Base-by-base conservation (phyloP, 2,797 vertebrate species). In the Lateolabrax maculatus region DNA sequence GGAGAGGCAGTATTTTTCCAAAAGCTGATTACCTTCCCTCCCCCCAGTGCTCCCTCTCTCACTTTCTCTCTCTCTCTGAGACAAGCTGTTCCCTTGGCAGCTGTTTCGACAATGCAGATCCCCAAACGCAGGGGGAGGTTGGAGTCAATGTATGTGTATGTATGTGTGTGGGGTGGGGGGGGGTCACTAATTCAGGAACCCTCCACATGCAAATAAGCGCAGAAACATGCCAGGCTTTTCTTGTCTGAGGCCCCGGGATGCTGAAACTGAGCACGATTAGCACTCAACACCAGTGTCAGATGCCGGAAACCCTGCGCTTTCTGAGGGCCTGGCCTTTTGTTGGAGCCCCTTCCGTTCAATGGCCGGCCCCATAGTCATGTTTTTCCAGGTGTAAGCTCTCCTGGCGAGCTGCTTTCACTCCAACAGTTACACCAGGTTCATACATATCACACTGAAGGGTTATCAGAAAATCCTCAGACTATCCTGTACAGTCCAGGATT, bases 71-170 rank as follows among this genome's bases (percentile, higher is more conserved):
- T 67, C 80, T 89, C 72, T 65, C 78, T 31, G 52, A 80, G 84
- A 89, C 93, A 93, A 93, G 92, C 92, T 93, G 93, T 90, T 94
- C 93, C 88, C 83, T 87, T 93, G 91, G 93, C 93, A 93, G 93
- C 92, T 92, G 89, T 92, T 92, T 92, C 73, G 63, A 91, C 90
- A 90, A 87, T 88, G 91, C 87, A 77, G 89, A 86, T 89, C 85
- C 71, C 84, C 29, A 7, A 84, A 67, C 61, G 1, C 68, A 27
- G 74, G 46, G 55, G 77, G 83, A 51, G 67, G 49, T 63, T 77
- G 65, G 69, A 76, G 81, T 68, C 70, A 86, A 70, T 75, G 44
- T 72, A 70, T 64, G 71, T 49, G 56, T 72, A 77, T 77, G 37
- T 75, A 60, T 6, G 43, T 73, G 55, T 43, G 13, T 19, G 37